These are phyloP conservation scores for Heliconius ismenius DNA, from an alignment of 2,888 invertebrate genomes.

Conservation along the genomic window DNA sequence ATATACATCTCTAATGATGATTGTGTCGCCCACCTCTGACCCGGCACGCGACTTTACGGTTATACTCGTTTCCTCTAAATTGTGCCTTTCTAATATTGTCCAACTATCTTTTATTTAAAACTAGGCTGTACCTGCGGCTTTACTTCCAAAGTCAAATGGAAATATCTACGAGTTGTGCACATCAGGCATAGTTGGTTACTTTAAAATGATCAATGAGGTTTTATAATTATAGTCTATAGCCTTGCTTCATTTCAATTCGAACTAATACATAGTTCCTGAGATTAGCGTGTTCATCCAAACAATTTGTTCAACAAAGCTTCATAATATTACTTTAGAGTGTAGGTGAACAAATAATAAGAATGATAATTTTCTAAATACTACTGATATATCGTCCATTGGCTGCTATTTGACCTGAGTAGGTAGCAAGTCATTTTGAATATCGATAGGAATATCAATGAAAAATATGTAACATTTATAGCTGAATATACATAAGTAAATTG, in stretches of 20 bases:
- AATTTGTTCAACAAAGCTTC: too few relatives aligned
- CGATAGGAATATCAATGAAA: slow-evolving; percentile 9
- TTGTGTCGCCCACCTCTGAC: slow-evolving; percentile 51
- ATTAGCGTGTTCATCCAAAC: too few relatives aligned
- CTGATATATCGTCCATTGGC: slow-evolving; percentile 9
- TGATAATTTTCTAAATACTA: neutral
- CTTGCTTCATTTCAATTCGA: neutral
- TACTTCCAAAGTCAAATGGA: neutral
- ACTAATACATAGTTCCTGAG: too few relatives aligned
- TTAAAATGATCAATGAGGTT: neutral
- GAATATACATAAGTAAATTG: neutral
- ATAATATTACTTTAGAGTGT: too few relatives aligned
- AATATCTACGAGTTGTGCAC: too few relatives aligned
- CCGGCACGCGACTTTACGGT: slow-evolving; percentile 48
- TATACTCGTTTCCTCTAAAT: slow-evolving; percentile 3
- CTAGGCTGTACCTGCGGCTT: neutral
- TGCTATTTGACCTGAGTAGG: slow-evolving; percentile 17
- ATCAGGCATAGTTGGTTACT: neutral
- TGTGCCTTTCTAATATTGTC: slow-evolving; percentile 42
- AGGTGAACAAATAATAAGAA: neutral
- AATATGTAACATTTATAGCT: neutral
- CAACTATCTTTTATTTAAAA: slow-evolving; percentile 8
- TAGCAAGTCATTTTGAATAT: slow-evolving; percentile 4
- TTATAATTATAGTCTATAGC: neutral
- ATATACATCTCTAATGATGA: slow-evolving; percentile 37